Base-by-base conservation (phyloP, 2,888 invertebrate genomes). In the Cantharis rufa region DNA sequence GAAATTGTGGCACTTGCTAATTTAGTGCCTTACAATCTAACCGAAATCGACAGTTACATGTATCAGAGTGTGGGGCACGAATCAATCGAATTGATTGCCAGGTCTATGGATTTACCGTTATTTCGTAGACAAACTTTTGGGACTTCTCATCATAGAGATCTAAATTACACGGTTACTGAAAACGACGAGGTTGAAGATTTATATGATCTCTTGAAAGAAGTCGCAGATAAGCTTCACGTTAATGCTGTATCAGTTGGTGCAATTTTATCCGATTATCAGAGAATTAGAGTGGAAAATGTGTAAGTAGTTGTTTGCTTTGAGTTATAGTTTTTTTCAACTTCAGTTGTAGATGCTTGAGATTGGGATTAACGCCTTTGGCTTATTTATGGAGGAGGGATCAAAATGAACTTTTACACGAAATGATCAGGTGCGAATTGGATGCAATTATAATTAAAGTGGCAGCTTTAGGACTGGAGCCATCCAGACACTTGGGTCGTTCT, bases 61-160 rank as follows among this genome's bases (percentile, higher is more conserved):
- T 99, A 98, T 87, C 99, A 99, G 90, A 98, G 98, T 71, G 99
- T 99, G 74, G 99, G 99, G 0, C 96, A 98, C 87, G 96, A 98
- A 90, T 97, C 96, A 15, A 94, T 99, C 80, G 94, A 94, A 81
- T 90, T 95, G 81, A 96, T 98, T 87, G 96, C 98, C 24, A 94
- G 97, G 87, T 98, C 99, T 1, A 95, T 98, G 94, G 95, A 92
- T 3, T 88, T 99, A 76, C 99, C 99, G 0, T 89, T 99, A 70
- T 99, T 94, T 88, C 91, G 96, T 78, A 92, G 94, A 83, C 91
- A 91, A 78, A 99, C 98, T 74, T 90, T 92, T 82, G 99, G 99
- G 62, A 91, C 92, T 81, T 95, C 98, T n/a, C 89, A 94, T 71
- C 92, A 94, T 87, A 92, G 92, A 84, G 94, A 94, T 70, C 93